A percentile compares a stretch with the other conserved stretches of the same genome.
Evolutionary conservation across 2,113 vertebrate species (phyloP).

Genomic region (Atractosteus spatula): DNA sequence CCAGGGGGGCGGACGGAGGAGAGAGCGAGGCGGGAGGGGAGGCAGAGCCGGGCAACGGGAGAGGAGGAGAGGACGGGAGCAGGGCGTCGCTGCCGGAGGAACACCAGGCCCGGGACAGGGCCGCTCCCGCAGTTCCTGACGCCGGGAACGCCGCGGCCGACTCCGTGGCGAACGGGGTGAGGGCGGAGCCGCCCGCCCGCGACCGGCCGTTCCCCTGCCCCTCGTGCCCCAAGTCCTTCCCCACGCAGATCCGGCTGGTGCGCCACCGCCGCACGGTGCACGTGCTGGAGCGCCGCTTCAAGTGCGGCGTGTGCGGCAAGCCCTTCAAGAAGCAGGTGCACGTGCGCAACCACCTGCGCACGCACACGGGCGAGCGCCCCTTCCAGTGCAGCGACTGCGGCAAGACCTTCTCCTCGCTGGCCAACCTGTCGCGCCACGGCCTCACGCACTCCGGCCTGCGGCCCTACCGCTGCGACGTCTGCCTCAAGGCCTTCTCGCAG

Average conservation of each 20-base stretch:
- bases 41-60: too few relatives aligned
- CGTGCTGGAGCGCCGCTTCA: conserved; percentile 66
- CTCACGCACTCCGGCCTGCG: conserved; percentile 80
- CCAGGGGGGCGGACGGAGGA: conserved; percentile 11
- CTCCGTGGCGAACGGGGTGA: background rate
- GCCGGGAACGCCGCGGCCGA: conserved; percentile 26
- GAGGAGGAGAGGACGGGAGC: too few relatives aligned
- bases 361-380: conserved; percentile 82
- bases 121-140: conserved; percentile 43
- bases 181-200: background rate
- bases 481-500: conserved; percentile 80
- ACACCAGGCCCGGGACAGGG: conserved; percentile 27
- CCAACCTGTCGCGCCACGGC: conserved; percentile 80
- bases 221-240: conserved; percentile 69
- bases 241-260: conserved; percentile 67
- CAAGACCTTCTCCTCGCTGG: conserved; percentile 80
- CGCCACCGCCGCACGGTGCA: conserved; percentile 73
- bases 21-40: too few relatives aligned
- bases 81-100: too few relatives aligned
- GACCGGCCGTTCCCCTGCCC: conserved; percentile 60
- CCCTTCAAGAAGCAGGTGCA: conserved; percentile 85
- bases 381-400: conserved; percentile 83
- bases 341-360: conserved; percentile 80
- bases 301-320: conserved; percentile 76
- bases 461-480: conserved; percentile 79